Evolutionary conservation across 23 tunicate species (phyloP), one percentile per base, ranked within the genome.

Genomic region (Ciona savignyi): DNA sequence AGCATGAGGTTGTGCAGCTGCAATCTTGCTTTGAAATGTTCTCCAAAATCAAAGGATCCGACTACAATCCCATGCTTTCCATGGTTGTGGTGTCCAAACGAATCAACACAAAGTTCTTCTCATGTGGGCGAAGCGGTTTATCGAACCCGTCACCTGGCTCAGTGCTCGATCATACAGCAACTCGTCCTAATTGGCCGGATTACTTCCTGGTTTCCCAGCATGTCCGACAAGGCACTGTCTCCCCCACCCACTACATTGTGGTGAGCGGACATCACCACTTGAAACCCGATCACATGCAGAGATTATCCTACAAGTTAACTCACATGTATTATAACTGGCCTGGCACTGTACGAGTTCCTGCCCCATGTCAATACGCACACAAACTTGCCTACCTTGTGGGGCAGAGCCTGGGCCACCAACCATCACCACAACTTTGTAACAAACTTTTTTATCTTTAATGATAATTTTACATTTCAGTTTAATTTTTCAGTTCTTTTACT

Each of bases 251-350:
- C 76, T 92, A 92, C 76, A 80, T 92, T 31, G 91, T 86, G 19
- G 81, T 86, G 3, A 25, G 70, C 66, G 91, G 93, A 62, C 70
- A 66, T 25, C 51, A 72, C n/a, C 62, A 86, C 29, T 35, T 92
- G 62, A 78, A 85, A 66, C 74, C 98, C 23, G 98, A 92, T 34
- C 91, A 85, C 74, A 65, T 92, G 65, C 98, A 92, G 49, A 29
- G 83, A 23, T 27, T 92, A 62, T 82, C 93, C 20, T 92, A 92
- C 88, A 92, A 92, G 76, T 77, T 92, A 21, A 92, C 98, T 9
- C 88, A 86, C 67, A 80, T 92, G 87, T 92, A 92, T 60, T 92
- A 80, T 78, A 92, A 92, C 70, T 92, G 98, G 98, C 98, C 98
- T 27, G 98, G 98, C 27, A 92, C 98, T 22, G 86, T 92, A 15